Base-by-base conservation (phyloP, 2,113 vertebrate genomes). In the Rhinoderma darwinii region DNA sequence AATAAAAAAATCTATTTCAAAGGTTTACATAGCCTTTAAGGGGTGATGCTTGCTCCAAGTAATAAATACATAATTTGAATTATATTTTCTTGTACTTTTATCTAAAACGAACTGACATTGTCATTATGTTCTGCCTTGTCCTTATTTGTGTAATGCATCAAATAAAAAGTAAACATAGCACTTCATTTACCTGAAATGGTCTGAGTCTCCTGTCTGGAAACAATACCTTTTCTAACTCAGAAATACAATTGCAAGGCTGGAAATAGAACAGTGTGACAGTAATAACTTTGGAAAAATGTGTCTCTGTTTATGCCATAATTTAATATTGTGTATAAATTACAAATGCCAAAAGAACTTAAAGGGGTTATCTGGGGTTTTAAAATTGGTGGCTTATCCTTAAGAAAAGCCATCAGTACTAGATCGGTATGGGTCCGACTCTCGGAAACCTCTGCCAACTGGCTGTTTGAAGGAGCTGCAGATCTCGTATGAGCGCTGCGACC, bases 41-140 rank as follows among this genome's bases (percentile, higher is more conserved):
- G 66, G 18, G 20, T n/a, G 44, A 54, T 41, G 11, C 44, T 30
- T 17, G 22, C 32, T 18, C 51, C 15, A 43, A 39, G 44, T 37
- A 84, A 54, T n/a, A 47, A 39, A 74, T 56, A 50, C 18, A 8
- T 70, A 10, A 12, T 1, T 6, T n/a, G 5, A 17, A 63, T 44
- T 43, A 41, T 72, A 63, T 66, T 81, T 56, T 18, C 18, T 50
- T 77, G 43, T 32, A 20, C 51, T 83, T 68, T 70, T 32, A 30
- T 27, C n/a, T 22, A 59, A 70, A 54, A 59, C 83, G 44, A n/a
- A 18, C n/a, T 84, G 83, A 84, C 83, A 59, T 56, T 59, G 70
- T 84, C 81, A 83, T 20, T 70, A 25, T 83, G 81, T 43, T 35
- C 47, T 56, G 35, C 15, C 51, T 2, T 75, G 68, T 74, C 70